Percentiles rank a stretch among this genome's conserved stretches.
Evolutionary conservation across 2,888 invertebrate species (phyloP).

Genomic region (Phrixothrix hirtus): DNA sequence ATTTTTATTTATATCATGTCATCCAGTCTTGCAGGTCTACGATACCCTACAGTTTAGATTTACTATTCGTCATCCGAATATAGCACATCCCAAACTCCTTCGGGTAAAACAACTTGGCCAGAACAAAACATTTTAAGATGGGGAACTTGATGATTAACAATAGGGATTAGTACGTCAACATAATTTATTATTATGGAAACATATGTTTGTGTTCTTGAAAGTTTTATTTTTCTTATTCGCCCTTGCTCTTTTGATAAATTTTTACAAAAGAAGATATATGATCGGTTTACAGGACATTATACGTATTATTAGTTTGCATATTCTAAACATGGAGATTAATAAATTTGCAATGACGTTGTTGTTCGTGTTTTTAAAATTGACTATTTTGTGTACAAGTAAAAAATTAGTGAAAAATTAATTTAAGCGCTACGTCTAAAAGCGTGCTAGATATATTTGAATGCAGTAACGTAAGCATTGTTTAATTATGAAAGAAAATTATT

Average conservation of each 20-base stretch:
- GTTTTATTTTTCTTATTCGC: constrained; percentile 29
- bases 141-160: constrained; percentile 42
- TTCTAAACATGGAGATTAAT: too few species aligned
- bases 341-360: too few species aligned
- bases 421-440: too few species aligned
- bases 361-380: too few species aligned
- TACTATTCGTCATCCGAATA: constrained; percentile 44
- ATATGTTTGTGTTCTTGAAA: constrained; percentile 36
- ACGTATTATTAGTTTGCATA: too few species aligned
- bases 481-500: too few species aligned
- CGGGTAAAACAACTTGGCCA: constrained; percentile 35
- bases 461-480: too few species aligned
- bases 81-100: constrained; percentile 35
- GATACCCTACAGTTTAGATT: constrained; percentile 39
- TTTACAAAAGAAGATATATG: constrained; percentile 13
- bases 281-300: too few species aligned
- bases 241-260: constrained; percentile 18
- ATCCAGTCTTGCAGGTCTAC: constrained; percentile 32
- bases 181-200: constrained; percentile 44
- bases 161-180: constrained; percentile 41
- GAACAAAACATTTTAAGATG: constrained; percentile 39
- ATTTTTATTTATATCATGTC: constrained; percentile 32
- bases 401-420: too few species aligned
- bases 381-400: too few species aligned
- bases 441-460: too few species aligned